A percentile compares a stretch with the other conserved stretches of the same genome.
These are phyloP conservation scores for Drosophila malerkotliana DNA, from an alignment of 1,140 invertebrate species.

Conservation along the genomic window DNA sequence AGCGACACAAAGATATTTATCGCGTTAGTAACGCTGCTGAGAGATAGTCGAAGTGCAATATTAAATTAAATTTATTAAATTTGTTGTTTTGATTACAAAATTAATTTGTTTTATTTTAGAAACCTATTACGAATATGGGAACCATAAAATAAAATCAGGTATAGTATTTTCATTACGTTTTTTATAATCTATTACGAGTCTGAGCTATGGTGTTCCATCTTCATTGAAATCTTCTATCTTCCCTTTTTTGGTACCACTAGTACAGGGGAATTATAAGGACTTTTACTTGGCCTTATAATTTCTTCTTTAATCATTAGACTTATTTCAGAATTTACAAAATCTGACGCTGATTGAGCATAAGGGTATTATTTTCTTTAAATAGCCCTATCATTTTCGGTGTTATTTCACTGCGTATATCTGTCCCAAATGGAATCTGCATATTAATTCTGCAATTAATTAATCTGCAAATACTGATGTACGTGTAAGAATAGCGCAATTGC, in stretches of 20 bases:
- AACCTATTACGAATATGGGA: not conserved
- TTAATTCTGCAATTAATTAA: not conserved
- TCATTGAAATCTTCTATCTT: not conserved
- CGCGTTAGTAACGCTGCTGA: too few relatives aligned
- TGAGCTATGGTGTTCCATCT: not conserved
- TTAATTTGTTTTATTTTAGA: not conserved
- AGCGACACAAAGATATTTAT: too few relatives aligned
- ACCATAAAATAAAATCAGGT: not conserved
- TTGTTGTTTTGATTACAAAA: not conserved
- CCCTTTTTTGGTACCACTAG: constrained; percentile 1
- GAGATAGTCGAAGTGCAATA: too few relatives aligned
- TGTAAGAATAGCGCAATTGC: too few relatives aligned
- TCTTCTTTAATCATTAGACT: not conserved
- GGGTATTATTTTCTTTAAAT: constrained; percentile 2
- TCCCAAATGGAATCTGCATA: constrained; percentile 1
- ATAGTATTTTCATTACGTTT: constrained; percentile 12
- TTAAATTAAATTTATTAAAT: too few relatives aligned
- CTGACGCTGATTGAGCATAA: not conserved
- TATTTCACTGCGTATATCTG: not conserved
- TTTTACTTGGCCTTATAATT: not conserved
- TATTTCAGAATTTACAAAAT: constrained; percentile 5
- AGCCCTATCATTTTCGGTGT: not conserved
- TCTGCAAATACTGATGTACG: too few relatives aligned
- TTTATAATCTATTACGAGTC: constrained; percentile 6
- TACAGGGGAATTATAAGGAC: not conserved